A percentile compares a stretch with the other conserved stretches of the same genome.
Evolutionary conservation across 2,888 invertebrate genomes (phyloP).

Genomic region (Falcaria lacertinaria): DNA sequence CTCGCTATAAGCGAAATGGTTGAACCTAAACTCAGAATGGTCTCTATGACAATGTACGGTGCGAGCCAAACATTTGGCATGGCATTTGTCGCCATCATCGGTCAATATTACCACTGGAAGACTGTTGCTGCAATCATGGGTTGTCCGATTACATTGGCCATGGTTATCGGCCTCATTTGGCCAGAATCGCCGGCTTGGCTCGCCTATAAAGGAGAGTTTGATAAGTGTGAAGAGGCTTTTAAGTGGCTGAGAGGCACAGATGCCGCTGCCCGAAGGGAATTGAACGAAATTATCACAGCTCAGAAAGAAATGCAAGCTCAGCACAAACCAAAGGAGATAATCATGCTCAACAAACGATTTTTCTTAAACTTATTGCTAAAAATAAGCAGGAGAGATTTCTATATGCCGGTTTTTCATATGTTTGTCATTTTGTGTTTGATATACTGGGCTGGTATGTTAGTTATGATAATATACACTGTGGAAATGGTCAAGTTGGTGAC

Average conservation of each 20-base stretch:
- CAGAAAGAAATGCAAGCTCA: not conserved
- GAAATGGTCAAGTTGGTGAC: slow-evolving; percentile 10
- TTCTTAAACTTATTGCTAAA: not conserved
- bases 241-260: not conserved
- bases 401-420: slow-evolving; percentile 11
- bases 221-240: not conserved
- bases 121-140: not conserved
- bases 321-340: not conserved
- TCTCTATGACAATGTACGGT: not conserved
- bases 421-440: slow-evolving; percentile 9
- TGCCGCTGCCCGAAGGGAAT: not conserved
- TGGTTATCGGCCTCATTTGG: not conserved
- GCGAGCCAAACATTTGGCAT: not conserved
- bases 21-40: not conserved
- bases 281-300: not conserved
- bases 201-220: slow-evolving; percentile 3
- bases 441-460: slow-evolving; percentile 15
- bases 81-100: not conserved
- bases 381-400: slow-evolving; percentile 10
- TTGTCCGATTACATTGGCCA: not conserved
- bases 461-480: slow-evolving; percentile 12
- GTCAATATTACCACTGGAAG: not conserved
- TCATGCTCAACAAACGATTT: not conserved
- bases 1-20: slow-evolving; percentile 3
- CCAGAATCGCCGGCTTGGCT: slow-evolving; percentile 1